Evolutionary conservation across 1,140 invertebrate species (phyloP), one percentile per base, ranked within the genome.

Genomic region (Telenomus remus): DNA sequence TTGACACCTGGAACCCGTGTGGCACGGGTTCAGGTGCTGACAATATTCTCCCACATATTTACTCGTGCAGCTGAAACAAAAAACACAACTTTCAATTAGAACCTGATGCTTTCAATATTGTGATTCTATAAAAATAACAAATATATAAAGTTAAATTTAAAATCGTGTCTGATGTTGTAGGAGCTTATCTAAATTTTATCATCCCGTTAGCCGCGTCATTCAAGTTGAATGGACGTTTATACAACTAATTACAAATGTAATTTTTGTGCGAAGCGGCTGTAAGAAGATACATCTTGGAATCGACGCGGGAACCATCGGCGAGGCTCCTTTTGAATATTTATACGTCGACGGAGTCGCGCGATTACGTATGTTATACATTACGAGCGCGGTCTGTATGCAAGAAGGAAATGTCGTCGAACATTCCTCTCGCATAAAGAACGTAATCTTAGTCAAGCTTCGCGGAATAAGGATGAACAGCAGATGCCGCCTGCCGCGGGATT

Each of bases 21-120:
- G 91, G 86, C 97, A 99, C 0, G 97, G 97, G 88, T 98, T 98
- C 65, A 92, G 89, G 84, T 96, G 92, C 82, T 98, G 94, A 83
- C 97, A 99, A 88, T 96, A 98, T 85, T 97, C 95, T 73, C 97
- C 97, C 43, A 97, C 95, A 88, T 93, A 97, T 83, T 93, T 92
- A 13, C 94, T 92, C 59, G 95, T 95, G 86, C 97, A 99, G 82
- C 97, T 98, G 93, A 55, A 91, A 95, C 88, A 87, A 88, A 88
- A 19, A 51, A 51, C 1, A 7, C 2, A 27, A 10, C 13, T 13
- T n/a, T 44, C 37, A 9, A 39, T 39, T 39, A 39, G 37, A 9
- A 39, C n/a, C 37, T n/a, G 11, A n/a, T 43, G 27, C n/a, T n/a
- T n/a, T 12, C 11, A 49, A 49, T 48, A 19, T n/a, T n/a, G n/a